Percentiles rank a stretch among this genome's conserved stretches.
phyloP scores from a whole-genome alignment of 35 echinoderm and acorn worm genomes.

The Apostichopus japonicus region DNA sequence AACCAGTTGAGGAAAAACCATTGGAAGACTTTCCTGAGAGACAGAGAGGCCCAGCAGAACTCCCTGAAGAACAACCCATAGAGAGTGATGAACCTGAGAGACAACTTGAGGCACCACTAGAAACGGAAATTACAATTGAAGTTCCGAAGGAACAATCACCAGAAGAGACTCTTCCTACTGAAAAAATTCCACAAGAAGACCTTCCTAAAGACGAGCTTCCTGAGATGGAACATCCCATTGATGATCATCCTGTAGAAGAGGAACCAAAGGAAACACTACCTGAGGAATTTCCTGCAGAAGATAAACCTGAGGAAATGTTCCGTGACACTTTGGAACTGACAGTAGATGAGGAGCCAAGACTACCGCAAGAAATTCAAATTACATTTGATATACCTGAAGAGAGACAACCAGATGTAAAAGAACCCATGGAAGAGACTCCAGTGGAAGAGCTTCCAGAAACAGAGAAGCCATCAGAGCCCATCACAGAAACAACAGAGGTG shows the following conservation, averaged over 20 bases:
- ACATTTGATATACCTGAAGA: constrained; percentile 9
- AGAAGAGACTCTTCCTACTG: neutral
- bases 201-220: neutral
- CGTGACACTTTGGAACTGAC: neutral
- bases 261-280: constrained; percentile 23
- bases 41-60: neutral
- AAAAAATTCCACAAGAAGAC: constrained; percentile 58
- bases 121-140: constrained; percentile 1
- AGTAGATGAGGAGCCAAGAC: neutral
- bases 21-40: constrained; percentile 25
- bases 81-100: neutral
- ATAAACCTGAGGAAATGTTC: too few relatives aligned
- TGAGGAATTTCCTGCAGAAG: too few relatives aligned
- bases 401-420: too few relatives aligned
- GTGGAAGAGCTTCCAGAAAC: too few relatives aligned
- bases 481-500: too few relatives aligned
- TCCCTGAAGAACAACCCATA: constrained; percentile 5
- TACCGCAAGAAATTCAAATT: neutral
- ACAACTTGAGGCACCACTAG: neutral
- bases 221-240: neutral
- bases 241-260: neutral
- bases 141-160: constrained; percentile 64
- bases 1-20: constrained; percentile 4
- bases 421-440: too few relatives aligned
- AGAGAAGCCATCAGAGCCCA: too few relatives aligned